Conservation (phyloP, 2,888 invertebrate genomes). For the Drosophila paranaensis region DNA sequence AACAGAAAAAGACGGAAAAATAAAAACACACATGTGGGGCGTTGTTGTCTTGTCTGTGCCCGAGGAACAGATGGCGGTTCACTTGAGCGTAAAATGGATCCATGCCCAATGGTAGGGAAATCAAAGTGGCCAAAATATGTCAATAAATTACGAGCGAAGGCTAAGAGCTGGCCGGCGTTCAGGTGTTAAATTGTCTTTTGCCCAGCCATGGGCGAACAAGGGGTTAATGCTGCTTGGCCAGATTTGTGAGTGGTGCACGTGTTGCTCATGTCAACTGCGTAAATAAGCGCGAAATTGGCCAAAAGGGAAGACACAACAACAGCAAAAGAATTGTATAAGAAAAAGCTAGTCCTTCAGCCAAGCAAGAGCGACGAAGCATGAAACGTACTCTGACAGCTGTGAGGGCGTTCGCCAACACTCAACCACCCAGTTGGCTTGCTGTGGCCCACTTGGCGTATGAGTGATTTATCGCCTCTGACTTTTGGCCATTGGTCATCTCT, state of each 20-base stretch:
- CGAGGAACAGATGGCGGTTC: conserved; percentile 41
- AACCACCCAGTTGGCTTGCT: conserved; percentile 9
- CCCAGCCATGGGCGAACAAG: conserved; percentile 30
- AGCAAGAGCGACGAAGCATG: conserved; percentile 46
- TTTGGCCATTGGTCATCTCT: conserved; percentile 52
- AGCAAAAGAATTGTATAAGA: conserved; percentile 1
- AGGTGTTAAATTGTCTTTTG: conserved; percentile 67
- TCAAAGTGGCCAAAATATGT: conserved; percentile 65
- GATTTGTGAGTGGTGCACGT: conserved; percentile 72
- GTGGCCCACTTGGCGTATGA: conserved; percentile 66
- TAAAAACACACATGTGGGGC: conserved; percentile 25
- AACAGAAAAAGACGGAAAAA: neutral
- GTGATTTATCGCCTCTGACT: conserved; percentile 70
- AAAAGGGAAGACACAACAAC: conserved; percentile 6
- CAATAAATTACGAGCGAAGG: conserved; percentile 64
- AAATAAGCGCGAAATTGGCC: conserved; percentile 75
- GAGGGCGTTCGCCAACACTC: conserved; percentile 25
- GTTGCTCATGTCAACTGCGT: conserved; percentile 74
- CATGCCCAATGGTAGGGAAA: conserved; percentile 42
- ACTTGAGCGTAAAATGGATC: conserved; percentile 56
- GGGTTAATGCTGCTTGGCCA: conserved; percentile 52
- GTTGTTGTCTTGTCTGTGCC: conserved; percentile 39
- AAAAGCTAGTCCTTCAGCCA: conserved; percentile 17
- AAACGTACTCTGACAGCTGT: conserved; percentile 54
- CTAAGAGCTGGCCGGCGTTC: conserved; percentile 24